Evolutionary conservation across 2,888 invertebrate genomes (phyloP).

Genomic region (Alentia gelatinosa): DNA sequence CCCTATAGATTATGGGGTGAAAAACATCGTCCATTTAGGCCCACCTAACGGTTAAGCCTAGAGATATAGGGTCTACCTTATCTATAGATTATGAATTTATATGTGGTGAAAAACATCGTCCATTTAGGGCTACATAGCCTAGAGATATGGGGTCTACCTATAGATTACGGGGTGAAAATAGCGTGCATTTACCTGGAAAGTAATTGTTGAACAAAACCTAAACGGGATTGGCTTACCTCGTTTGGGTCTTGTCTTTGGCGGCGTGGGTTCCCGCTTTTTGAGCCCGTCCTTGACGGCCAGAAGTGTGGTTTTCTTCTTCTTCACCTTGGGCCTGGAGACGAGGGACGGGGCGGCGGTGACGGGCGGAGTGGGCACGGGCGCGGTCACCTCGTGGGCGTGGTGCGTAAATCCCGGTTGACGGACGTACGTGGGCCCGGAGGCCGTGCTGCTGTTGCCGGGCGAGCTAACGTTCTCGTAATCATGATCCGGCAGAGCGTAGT

Average conservation of each 20-base stretch:
- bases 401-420: conserved; percentile 77
- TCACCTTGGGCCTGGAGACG: conserved; percentile 66
- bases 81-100: too few relatives aligned
- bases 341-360: background rate
- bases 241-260: conserved; percentile 74
- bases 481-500: conserved; percentile 69
- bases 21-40: too few relatives aligned
- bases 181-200: too few relatives aligned
- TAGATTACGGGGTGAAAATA: too few relatives aligned
- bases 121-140: too few relatives aligned
- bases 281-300: conserved; percentile 69
- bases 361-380: background rate
- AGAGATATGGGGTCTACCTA: too few relatives aligned
- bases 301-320: conserved; percentile 74
- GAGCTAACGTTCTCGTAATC: conserved; percentile 66
- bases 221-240: conserved; percentile 71
- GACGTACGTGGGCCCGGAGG: conserved; percentile 78
- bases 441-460: conserved; percentile 76
- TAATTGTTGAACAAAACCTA: too few relatives aligned
- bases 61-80: too few relatives aligned
- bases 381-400: conserved; percentile 77
- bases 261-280: conserved; percentile 74
- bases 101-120: too few relatives aligned
- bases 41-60: too few relatives aligned
- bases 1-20: too few relatives aligned